These are phyloP conservation scores for Synergus japonicus DNA, from an alignment of 2,888 invertebrate species.

Conservation along the genomic window DNA sequence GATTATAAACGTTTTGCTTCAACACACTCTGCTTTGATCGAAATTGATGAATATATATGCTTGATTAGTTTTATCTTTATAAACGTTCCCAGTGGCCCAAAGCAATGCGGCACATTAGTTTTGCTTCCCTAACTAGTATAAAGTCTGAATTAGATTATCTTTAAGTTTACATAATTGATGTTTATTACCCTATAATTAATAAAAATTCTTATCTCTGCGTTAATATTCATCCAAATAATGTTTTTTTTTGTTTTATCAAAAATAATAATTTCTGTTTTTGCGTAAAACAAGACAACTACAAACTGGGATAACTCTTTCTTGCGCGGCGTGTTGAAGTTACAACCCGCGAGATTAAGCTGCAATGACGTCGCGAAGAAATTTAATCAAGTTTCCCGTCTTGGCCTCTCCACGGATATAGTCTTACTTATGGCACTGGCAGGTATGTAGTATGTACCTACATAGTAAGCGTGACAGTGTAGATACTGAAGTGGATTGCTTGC, in stretches of 20 bases:
- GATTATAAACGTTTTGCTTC: background rate
- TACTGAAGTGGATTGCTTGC: conserved; percentile 2
- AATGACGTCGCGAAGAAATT: conserved; percentile 30
- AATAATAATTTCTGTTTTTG: conserved; percentile 23
- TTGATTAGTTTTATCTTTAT: background rate
- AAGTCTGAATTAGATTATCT: too few species aligned
- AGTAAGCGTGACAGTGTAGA: background rate
- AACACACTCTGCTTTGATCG: background rate
- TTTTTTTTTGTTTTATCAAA: too few species aligned
- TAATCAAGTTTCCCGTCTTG: conserved; percentile 26
- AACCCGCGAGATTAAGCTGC: background rate
- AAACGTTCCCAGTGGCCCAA: background rate
- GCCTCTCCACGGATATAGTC: conserved; percentile 4
- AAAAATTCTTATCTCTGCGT: too few species aligned
- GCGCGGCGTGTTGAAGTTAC: background rate
- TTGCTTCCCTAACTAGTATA: background rate
- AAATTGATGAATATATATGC: background rate
- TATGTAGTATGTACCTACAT: background rate
- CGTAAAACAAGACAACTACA: conserved; percentile 2
- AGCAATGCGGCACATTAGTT: background rate
- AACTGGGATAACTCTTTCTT: conserved; percentile 1
- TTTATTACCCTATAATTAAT: too few species aligned
- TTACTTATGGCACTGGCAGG: conserved; percentile 17
- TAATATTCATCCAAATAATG: too few species aligned
- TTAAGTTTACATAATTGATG: too few species aligned